A percentile compares a stretch with the other conserved stretches of the same genome.
phyloP scores from a whole-genome alignment of 2,888 invertebrate genomes.

The Apotomis capreana region DNA sequence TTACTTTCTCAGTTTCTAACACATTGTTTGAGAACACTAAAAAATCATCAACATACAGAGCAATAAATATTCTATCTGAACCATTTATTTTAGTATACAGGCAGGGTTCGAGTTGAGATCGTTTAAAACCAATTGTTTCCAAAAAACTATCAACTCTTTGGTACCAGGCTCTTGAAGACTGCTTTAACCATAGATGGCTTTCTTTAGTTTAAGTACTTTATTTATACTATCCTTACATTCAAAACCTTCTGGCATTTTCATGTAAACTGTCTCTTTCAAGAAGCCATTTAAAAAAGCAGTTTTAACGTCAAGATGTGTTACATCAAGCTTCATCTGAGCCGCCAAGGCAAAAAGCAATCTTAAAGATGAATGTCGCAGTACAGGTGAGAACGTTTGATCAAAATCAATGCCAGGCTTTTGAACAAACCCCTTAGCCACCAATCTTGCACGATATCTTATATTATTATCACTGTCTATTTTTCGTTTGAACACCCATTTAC shows the following conservation, averaged over 20 bases:
- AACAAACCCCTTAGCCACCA: conserved; percentile 40
- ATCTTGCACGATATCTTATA: conserved; percentile 37
- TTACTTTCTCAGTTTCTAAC: conserved; percentile 24
- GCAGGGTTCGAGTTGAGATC: conserved; percentile 34
- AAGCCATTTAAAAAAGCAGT: conserved; percentile 41
- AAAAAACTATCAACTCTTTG: conserved; percentile 38
- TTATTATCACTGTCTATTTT: conserved; percentile 38
- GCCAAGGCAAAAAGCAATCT: conserved; percentile 38
- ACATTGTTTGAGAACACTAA: conserved; percentile 38
- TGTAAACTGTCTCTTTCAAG: conserved; percentile 36
- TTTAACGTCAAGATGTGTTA: conserved; percentile 36
- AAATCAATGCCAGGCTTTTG: conserved; percentile 41
- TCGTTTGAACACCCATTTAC: conserved; percentile 40
- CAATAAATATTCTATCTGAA: conserved; percentile 16
- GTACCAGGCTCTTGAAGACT: conserved; percentile 39
- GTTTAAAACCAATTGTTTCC: conserved; percentile 17
- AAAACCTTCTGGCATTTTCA: conserved; percentile 27
- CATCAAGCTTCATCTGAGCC: conserved; percentile 21
- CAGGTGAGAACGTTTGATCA: conserved; percentile 40
- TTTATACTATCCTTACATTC: conserved; percentile 1
- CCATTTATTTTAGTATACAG: background rate
- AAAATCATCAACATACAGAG: conserved; percentile 41
- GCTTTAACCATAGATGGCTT: conserved; percentile 43
- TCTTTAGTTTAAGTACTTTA: conserved; percentile 40
- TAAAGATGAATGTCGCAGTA: conserved; percentile 11